Evolutionary conservation across 2,797 vertebrate genomes (phyloP).

Genomic region (Euthynnus affinis): DNA sequence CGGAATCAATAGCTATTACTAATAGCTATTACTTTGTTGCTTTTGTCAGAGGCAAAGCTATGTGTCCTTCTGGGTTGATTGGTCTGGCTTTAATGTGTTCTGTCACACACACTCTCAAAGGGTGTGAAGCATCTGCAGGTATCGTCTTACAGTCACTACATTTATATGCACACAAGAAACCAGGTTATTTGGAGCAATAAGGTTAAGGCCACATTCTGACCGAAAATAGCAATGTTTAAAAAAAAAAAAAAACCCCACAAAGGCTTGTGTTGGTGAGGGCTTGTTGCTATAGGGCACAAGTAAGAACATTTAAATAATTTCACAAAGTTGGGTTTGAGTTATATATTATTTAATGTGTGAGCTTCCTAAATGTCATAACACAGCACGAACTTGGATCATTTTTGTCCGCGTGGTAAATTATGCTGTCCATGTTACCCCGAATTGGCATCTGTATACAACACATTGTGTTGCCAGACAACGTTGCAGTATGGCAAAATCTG

Average conservation of each 20-base stretch:
- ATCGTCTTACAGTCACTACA: conserved; percentile 41
- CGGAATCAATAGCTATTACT: conserved; percentile 36
- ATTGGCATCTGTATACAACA: conserved; percentile 3
- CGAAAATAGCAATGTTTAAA: background rate
- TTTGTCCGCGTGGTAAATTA: no score
- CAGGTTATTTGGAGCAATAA: conserved; percentile 32
- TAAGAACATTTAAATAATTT: background rate
- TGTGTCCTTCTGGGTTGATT: conserved; percentile 20
- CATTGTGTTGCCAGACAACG: background rate
- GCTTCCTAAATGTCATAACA: background rate
- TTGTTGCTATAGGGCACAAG: background rate
- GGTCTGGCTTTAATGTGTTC: conserved; percentile 12
- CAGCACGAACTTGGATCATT: no score
- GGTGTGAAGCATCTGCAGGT: conserved; percentile 33
- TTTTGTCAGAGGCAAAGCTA: conserved; percentile 5
- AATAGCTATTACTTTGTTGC: conserved; percentile 30
- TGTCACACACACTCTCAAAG: background rate
- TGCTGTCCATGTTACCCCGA: background rate
- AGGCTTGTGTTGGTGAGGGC: background rate
- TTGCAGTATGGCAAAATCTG: background rate
- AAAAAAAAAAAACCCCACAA: background rate
- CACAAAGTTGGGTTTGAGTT: background rate
- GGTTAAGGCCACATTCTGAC: conserved; percentile 19
- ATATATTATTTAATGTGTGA: background rate
- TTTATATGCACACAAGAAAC: conserved; percentile 34